A percentile compares a stretch with the other conserved stretches of the same genome.
Conservation (phyloP, 2,888 invertebrate species). For the Lepidonotus clava region DNA sequence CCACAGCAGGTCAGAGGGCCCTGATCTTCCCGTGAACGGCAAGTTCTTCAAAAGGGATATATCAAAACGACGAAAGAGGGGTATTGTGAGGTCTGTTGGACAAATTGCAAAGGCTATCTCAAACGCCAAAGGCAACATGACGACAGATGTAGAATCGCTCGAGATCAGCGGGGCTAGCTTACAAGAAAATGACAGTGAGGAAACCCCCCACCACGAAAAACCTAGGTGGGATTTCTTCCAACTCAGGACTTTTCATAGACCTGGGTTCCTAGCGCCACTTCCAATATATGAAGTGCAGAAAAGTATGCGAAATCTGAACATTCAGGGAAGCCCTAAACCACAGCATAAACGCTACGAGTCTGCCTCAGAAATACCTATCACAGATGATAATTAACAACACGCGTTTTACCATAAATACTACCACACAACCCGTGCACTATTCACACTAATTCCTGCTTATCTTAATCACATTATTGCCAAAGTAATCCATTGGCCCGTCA, state of each 20-base stretch:
- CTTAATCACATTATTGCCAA: too few species aligned
- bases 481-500: too few species aligned
- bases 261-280: neutral
- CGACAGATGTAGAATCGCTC: neutral
- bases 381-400: neutral
- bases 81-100: neutral
- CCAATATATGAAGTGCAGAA: neutral
- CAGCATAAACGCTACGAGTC: neutral
- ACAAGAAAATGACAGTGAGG: neutral
- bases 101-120: constrained; percentile 35
- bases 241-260: neutral
- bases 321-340: constrained; percentile 18
- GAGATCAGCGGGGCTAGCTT: neutral
- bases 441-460: too few species aligned
- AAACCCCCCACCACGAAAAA: neutral
- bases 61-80: neutral
- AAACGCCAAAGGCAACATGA: neutral
- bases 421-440: too few species aligned
- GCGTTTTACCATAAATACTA: too few species aligned
- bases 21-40: neutral
- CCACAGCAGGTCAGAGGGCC: neutral
- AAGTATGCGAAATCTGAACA: neutral
- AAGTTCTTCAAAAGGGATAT: neutral
- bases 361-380: neutral
- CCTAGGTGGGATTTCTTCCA: constrained; percentile 13